Evolutionary conservation across 2,113 vertebrate species (phyloP).

Genomic region (Myiagra hebetior): DNA sequence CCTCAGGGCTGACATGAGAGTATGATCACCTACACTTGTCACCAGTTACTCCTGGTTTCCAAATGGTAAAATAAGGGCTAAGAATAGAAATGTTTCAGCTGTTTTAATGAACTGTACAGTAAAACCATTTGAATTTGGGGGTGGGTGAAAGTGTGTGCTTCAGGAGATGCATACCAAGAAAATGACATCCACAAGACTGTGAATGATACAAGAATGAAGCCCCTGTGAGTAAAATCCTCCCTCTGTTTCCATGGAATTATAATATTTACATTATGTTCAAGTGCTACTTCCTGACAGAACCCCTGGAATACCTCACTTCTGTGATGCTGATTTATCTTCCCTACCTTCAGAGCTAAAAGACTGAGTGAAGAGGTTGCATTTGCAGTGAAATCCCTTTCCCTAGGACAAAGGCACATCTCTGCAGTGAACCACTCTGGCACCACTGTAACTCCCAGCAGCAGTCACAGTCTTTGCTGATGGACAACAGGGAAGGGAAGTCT

Average conservation of each 20-base stretch:
- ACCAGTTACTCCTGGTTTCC: neutral
- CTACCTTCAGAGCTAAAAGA: neutral
- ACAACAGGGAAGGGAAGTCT: neutral
- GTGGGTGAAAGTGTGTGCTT: neutral
- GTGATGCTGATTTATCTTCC: neutral
- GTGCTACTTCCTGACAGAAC: neutral
- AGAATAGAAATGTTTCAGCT: neutral
- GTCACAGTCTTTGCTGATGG: neutral
- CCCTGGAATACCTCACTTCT: neutral
- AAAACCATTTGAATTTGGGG: neutral
- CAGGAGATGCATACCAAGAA: neutral
- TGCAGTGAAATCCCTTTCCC: neutral
- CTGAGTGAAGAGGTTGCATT: neutral
- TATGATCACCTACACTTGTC: neutral
- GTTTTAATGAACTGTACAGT: neutral
- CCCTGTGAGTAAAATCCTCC: neutral
- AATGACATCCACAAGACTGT: neutral
- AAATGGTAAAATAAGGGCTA: neutral
- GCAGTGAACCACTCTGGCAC: neutral
- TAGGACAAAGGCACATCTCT: neutral
- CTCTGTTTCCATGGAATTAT: neutral
- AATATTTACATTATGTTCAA: neutral
- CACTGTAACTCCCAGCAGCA: neutral
- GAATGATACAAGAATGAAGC: neutral
- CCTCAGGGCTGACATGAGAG: neutral